Percentiles rank a stretch among this genome's conserved stretches.
Evolutionary conservation across 2,888 invertebrate species (phyloP).

Genomic region (Hyppa rectilinea): DNA sequence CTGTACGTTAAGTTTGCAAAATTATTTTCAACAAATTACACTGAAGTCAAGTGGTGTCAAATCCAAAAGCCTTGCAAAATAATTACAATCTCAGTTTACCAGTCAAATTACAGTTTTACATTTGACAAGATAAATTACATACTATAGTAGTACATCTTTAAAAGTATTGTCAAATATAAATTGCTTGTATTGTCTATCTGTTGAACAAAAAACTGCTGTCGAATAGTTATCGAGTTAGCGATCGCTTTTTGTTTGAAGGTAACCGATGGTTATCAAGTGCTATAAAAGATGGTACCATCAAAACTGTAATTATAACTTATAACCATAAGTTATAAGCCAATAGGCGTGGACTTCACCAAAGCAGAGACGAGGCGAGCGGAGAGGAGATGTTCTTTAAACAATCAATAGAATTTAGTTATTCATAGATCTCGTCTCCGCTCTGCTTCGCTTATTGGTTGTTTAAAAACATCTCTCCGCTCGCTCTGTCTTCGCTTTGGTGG

Average conservation of each 20-base stretch:
- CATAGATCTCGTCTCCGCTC: too few species aligned
- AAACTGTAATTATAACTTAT: background rate
- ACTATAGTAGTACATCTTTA: constrained; percentile 20
- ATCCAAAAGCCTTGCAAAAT: constrained; percentile 30
- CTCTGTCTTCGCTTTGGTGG: too few species aligned
- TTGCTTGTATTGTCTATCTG: constrained; percentile 49
- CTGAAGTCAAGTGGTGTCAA: constrained; percentile 12
- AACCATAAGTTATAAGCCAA: background rate
- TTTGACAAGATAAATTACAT: constrained; percentile 54
- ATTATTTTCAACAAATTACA: background rate
- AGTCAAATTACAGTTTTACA: constrained; percentile 52
- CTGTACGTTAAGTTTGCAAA: constrained; percentile 12
- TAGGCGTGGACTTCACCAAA: too few species aligned
- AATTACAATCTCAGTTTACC: constrained; percentile 45
- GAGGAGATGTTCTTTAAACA: too few species aligned
- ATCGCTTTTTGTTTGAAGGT: constrained; percentile 37
- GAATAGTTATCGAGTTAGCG: constrained; percentile 34
- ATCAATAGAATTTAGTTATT: too few species aligned
- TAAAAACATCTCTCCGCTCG: too few species aligned
- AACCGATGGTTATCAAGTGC: constrained; percentile 26
- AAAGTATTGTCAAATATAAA: constrained; percentile 44
- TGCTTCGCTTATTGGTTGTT: too few species aligned
- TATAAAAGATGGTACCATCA: constrained; percentile 2
- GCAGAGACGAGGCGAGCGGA: too few species aligned
- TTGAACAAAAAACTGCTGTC: constrained; percentile 45